Evolutionary conservation across 2,113 vertebrate genomes (phyloP), one percentile per base, ranked within the genome.

Genomic region (Mobula hypostoma): DNA sequence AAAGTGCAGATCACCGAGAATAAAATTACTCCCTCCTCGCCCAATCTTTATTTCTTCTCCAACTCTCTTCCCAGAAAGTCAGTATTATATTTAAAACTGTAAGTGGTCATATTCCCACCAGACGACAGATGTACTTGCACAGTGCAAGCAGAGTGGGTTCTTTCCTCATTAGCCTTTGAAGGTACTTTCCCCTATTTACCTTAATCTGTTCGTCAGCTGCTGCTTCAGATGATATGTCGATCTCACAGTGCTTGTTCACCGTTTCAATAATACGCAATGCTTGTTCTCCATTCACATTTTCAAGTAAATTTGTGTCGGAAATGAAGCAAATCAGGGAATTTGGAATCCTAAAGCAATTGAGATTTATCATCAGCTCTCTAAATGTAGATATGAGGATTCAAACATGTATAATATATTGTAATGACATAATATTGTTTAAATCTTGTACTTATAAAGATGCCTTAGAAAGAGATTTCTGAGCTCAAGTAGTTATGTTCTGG

Each of bases 261-360:
- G 3, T 93, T 56, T 76, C 70, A 76, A 93, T 74, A 14, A 93
- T 9, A 56, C 12, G 27, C 68, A 95, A 79, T 1, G 79, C 8
- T 1, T 94, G 27, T 70, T 94, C 19, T 5, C 9, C 82, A 5
- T 2, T 0, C 29, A 40, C 63, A 8, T 82, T 48, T 63, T 94
- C 36, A 21, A 15, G 21, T 58, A 70, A 9, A n/a, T 12, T 14
- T 2, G 8, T 82, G 14, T 32, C 83, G 17, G 94, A 68, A 72
- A 48, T 70, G n/a, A 92, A 94, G 90, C 95, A 95, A 63, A 94
- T 63, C 29, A 95, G 90, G 63, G 90, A 94, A 56, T n/a, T 27
- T 58, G 95, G 95, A 94, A 95, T 21, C 1, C 95, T 95, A 76
- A 24, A 87, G n/a, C 2, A 17, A 63, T 40, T 21, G 79, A 7